Evolutionary conservation across 2,888 invertebrate genomes (phyloP).

Genomic region (Cordylochernes scorpioides): DNA sequence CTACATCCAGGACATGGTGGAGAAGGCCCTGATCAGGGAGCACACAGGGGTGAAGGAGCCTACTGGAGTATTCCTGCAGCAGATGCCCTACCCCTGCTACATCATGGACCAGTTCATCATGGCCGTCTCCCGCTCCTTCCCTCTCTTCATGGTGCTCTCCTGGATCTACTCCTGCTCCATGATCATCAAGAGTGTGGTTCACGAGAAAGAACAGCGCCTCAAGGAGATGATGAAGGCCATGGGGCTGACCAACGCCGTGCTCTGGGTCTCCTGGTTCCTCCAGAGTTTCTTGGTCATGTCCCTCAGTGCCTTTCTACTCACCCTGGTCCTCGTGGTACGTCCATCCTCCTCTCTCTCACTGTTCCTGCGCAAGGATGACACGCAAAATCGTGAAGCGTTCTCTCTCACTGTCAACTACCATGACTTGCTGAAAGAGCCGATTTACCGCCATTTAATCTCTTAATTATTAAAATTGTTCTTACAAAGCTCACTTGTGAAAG

Average conservation of each 20-base stretch:
- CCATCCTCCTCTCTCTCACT: constrained; percentile 17
- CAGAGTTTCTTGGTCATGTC: constrained; percentile 28
- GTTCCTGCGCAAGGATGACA: no score
- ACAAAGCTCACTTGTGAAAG: no score
- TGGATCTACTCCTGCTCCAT: constrained; percentile 28
- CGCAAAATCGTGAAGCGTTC: no score
- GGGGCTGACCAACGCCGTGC: constrained; percentile 30
- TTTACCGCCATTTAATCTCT: no score
- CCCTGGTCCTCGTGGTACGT: constrained; percentile 35
- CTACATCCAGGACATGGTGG: constrained; percentile 55
- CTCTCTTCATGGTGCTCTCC: constrained; percentile 27
- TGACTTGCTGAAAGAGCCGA: no score
- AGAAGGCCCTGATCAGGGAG: constrained; percentile 42
- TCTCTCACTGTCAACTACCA: no score
- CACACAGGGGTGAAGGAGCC: constrained; percentile 23
- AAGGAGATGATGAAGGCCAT: constrained; percentile 30
- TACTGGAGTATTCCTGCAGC: constrained; percentile 39
- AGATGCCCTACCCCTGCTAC: constrained; percentile 33
- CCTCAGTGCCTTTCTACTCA: constrained; percentile 37
- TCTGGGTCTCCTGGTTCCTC: constrained; percentile 34
- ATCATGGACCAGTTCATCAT: constrained; percentile 34
- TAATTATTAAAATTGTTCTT: no score
- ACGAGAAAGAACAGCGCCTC: constrained; percentile 27
- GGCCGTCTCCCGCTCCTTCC: constrained; percentile 22
- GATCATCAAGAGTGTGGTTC: constrained; percentile 27